These are phyloP conservation scores for Halcyon smyrnensis DNA, from an alignment of 2,797 vertebrate genomes.

Conservation along the genomic window DNA sequence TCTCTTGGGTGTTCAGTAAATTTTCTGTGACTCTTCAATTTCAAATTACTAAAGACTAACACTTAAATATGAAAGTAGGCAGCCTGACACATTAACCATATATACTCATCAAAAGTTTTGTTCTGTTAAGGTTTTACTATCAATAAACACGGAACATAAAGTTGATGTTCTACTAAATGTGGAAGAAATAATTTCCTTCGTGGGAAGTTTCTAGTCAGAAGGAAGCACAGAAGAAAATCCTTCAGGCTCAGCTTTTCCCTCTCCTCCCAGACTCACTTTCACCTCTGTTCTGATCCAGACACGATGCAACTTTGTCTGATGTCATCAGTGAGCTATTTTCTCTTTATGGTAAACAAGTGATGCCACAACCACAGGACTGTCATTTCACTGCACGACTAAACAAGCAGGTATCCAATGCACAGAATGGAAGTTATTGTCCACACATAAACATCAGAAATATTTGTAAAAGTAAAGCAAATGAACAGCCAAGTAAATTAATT, in stretches of 20 bases:
- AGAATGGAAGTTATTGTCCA: neutral
- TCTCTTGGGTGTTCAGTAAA: neutral
- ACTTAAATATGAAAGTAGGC: neutral
- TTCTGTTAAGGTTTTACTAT: neutral
- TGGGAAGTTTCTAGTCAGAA: neutral
- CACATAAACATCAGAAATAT: conserved; percentile 39
- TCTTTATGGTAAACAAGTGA: neutral
- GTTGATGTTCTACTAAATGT: neutral
- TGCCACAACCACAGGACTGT: neutral
- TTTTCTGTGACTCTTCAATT: neutral
- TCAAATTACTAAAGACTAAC: neutral
- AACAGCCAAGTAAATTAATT: conserved; percentile 60
- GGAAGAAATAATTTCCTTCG: neutral
- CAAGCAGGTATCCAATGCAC: neutral
- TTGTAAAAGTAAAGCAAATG: conserved; percentile 40
- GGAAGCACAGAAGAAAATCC: neutral
- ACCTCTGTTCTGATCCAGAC: neutral
- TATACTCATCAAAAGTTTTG: neutral
- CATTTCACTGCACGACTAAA: neutral
- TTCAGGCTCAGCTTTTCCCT: neutral
- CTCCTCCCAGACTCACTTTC: neutral
- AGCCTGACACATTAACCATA: neutral
- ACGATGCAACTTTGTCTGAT: neutral
- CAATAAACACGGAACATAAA: conserved; percentile 14
- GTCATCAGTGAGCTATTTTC: neutral